phyloP scores from a whole-genome alignment of 2,888 invertebrate genomes.

The Cataglyphis albicans region DNA sequence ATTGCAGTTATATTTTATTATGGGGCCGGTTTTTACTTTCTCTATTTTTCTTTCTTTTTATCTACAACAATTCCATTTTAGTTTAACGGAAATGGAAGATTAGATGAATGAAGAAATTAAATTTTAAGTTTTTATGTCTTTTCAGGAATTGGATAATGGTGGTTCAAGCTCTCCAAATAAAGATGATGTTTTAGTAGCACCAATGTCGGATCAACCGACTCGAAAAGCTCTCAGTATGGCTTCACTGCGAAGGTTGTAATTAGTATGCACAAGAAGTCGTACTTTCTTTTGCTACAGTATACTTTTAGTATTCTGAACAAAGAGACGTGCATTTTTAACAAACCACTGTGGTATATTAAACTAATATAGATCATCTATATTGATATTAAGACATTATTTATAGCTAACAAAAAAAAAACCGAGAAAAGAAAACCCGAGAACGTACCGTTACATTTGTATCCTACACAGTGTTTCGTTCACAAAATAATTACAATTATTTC shows the following conservation, averaged over 20 bases:
- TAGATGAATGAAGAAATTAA: constrained; percentile 61
- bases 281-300: constrained; percentile 62
- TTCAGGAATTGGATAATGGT: constrained; percentile 91
- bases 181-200: constrained; percentile 90
- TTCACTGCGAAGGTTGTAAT: constrained; percentile 90
- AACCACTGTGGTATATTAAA: constrained; percentile 49
- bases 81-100: not conserved
- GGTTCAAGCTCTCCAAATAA: constrained; percentile 88
- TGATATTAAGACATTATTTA: constrained; percentile 43
- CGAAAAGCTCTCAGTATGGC: constrained; percentile 91
- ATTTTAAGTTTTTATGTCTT: constrained; percentile 69
- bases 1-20: constrained; percentile 27
- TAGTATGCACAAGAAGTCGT: constrained; percentile 66
- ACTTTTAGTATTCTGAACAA: constrained; percentile 43
- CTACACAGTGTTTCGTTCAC: not conserved
- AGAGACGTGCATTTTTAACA: constrained; percentile 53
- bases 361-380: constrained; percentile 41
- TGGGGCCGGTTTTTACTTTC: not conserved
- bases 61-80: not conserved
- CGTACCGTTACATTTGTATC: not conserved
- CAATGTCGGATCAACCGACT: constrained; percentile 94
- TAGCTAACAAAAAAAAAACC: not conserved
- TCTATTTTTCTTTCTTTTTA: constrained; percentile 3
- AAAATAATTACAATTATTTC: constrained; percentile 7
- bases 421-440: not conserved